These are phyloP conservation scores for Sphecodes monilicornis DNA, from an alignment of 2,888 invertebrate species.

Conservation along the genomic window DNA sequence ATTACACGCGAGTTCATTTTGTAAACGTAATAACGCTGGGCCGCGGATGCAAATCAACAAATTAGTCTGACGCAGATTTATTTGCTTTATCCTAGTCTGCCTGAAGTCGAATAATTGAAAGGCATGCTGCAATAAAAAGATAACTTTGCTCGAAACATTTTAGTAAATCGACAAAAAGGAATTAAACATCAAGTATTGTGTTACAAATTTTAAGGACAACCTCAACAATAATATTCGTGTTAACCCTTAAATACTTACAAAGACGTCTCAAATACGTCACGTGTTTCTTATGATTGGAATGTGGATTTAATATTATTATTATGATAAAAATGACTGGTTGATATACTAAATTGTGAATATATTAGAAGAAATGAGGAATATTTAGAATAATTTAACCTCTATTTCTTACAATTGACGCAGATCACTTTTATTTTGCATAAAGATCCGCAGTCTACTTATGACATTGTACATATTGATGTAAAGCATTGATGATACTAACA, in stretches of 20 bases:
- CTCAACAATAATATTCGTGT: no score
- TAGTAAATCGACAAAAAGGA: neutral
- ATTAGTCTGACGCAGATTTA: constrained; percentile 2
- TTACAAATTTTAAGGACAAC: no score
- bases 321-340: no score
- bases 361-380: no score
- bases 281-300: no score
- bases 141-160: neutral
- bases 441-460: neutral
- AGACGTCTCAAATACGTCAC: no score
- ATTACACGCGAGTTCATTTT: neutral
- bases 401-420: neutral
- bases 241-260: no score
- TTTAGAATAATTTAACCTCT: no score
- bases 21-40: neutral
- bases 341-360: no score
- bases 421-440: no score
- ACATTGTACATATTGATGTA: neutral
- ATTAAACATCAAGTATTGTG: neutral
- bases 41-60: neutral
- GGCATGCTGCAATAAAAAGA: neutral
- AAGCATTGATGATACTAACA: neutral
- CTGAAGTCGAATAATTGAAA: neutral
- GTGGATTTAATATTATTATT: no score
- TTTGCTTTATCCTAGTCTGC: neutral